phyloP scores from a whole-genome alignment of 2,888 invertebrate genomes.

The Pseudanteris insignis region DNA sequence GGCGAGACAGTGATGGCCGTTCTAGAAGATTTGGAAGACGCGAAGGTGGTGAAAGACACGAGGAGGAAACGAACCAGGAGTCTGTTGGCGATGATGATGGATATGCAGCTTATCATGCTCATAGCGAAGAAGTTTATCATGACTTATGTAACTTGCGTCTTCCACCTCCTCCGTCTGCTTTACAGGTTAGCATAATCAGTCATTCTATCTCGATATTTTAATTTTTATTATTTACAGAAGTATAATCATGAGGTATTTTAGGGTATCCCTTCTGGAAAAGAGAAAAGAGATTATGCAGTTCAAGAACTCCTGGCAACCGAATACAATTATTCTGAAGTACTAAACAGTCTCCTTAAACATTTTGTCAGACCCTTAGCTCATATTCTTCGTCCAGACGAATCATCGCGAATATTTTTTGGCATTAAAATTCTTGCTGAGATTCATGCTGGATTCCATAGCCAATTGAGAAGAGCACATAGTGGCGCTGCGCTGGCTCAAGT shows the following conservation, averaged over 20 bases:
- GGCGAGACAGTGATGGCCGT: slow-evolving; percentile 64
- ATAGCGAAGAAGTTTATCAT: slow-evolving; percentile 94
- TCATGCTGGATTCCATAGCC: slow-evolving; percentile 84
- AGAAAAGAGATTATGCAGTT: slow-evolving; percentile 93
- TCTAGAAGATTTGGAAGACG: slow-evolving; percentile 61
- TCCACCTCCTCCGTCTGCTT: slow-evolving; percentile 68
- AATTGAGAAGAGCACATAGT: slow-evolving; percentile 79
- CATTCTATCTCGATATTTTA: too few species aligned
- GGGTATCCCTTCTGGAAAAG: slow-evolving; percentile 66
- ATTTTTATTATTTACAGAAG: too few species aligned
- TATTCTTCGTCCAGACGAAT: slow-evolving; percentile 78
- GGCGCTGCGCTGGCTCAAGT: slow-evolving; percentile 72
- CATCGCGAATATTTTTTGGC: slow-evolving; percentile 85
- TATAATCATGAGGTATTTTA: too few species aligned
- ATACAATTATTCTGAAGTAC: slow-evolving; percentile 93
- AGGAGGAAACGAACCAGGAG: slow-evolving; percentile 55
- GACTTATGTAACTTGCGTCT: slow-evolving; percentile 83
- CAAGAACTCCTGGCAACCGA: slow-evolving; percentile 96
- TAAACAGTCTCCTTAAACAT: slow-evolving; percentile 82
- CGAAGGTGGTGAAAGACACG: slow-evolving; percentile 59
- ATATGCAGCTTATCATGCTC: slow-evolving; percentile 76
- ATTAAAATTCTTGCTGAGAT: slow-evolving; percentile 88
- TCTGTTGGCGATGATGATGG: slow-evolving; percentile 70
- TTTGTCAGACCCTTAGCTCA: slow-evolving; percentile 81
- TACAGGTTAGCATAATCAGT: too few species aligned